phyloP scores from a whole-genome alignment of 37 sponge, comb jelly and placozoan species.

The Chondrosia reniformis region DNA sequence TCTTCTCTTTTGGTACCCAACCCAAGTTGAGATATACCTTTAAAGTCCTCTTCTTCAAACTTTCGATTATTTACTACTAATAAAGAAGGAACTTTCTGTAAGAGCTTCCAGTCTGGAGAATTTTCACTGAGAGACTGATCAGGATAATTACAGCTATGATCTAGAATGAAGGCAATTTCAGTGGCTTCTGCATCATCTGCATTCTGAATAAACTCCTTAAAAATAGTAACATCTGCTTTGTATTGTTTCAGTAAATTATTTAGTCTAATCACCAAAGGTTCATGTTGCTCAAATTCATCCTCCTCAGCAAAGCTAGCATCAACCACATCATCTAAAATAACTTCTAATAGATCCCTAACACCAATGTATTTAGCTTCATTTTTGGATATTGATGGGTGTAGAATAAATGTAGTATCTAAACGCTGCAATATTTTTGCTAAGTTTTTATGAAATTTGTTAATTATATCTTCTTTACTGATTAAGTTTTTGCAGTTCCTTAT shows the following conservation, averaged over 20 bases:
- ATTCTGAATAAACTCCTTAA: constrained; percentile 84
- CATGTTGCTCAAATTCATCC: constrained; percentile 68
- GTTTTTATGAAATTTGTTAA: no score
- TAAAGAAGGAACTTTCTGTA: constrained; percentile 73
- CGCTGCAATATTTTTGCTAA: not conserved
- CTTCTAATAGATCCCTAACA: constrained; percentile 24
- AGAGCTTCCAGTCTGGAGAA: constrained; percentile 47
- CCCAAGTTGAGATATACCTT: constrained; percentile 75
- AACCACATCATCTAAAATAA: constrained; percentile 24
- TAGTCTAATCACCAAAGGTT: constrained; percentile 58
- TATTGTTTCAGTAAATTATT: constrained; percentile 55
- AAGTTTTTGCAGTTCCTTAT: no score
- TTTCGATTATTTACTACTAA: constrained; percentile 63
- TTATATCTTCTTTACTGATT: no score
- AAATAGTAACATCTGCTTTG: constrained; percentile 56
- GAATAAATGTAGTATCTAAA: not conserved
- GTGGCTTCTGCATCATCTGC: constrained; percentile 88
- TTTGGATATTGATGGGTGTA: constrained; percentile 35
- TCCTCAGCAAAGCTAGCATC: constrained; percentile 24
- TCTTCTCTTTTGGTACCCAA: constrained; percentile 68
- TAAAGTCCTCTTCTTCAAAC: constrained; percentile 61
- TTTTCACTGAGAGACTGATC: constrained; percentile 11
- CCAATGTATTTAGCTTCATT: constrained; percentile 28
- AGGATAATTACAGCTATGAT: constrained; percentile 35
- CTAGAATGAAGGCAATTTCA: constrained; percentile 72